Percentiles rank a stretch among this genome's conserved stretches.
phyloP scores from a whole-genome alignment of 2,113 vertebrate genomes.

The Scomber colias region DNA sequence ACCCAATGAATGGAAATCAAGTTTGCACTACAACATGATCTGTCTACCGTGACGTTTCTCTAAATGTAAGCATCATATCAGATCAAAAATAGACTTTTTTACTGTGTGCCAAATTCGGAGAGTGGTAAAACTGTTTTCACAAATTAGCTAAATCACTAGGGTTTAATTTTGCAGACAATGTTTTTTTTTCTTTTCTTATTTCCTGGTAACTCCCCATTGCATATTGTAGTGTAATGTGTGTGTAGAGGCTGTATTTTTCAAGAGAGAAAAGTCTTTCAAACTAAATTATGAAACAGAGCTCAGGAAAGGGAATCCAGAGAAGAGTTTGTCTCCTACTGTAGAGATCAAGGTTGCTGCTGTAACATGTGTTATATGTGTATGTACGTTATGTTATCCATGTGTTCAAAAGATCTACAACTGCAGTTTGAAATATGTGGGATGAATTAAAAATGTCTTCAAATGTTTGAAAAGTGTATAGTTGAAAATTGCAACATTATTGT shows the following conservation, averaged over 20 bases:
- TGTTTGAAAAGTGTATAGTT: no score
- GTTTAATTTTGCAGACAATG: background rate
- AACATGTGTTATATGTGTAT: background rate
- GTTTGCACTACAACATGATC: background rate
- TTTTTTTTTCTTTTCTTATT: background rate
- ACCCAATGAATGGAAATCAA: conserved; percentile 10
- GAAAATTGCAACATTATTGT: no score
- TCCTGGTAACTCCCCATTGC: background rate
- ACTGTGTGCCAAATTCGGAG: background rate
- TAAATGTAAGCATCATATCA: background rate
- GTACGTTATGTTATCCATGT: no score
- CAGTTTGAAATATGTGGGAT: no score
- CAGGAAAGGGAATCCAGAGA: background rate
- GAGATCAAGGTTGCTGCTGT: background rate
- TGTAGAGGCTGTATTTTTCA: background rate
- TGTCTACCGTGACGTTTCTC: no score
- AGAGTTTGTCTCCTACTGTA: background rate
- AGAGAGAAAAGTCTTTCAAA: background rate
- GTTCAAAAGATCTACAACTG: no score
- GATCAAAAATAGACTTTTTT: background rate
- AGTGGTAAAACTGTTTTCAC: background rate
- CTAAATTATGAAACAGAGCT: background rate
- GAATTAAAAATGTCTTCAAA: no score
- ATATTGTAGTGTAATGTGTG: no score
- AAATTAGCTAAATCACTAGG: background rate